Conservation (phyloP, 2,113 vertebrate genomes). For the Hippopotamus amphibius region DNA sequence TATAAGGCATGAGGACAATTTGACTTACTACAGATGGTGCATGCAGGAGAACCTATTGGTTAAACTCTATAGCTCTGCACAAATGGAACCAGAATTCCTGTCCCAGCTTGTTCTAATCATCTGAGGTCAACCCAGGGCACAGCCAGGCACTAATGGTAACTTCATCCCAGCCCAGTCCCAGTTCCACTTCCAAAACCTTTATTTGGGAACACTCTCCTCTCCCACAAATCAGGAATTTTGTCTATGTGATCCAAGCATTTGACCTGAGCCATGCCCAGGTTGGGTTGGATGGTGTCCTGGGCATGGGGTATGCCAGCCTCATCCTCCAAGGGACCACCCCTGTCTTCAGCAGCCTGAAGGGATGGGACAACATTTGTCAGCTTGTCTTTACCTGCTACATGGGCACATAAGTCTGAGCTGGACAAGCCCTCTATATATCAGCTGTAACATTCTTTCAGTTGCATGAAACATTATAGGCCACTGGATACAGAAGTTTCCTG, state of each 20-base stretch:
- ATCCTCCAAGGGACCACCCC: constrained; percentile 68
- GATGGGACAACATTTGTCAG: constrained; percentile 54
- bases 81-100: not conserved
- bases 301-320: constrained; percentile 81
- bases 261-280: constrained; percentile 73
- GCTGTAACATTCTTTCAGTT: not conserved
- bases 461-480: not conserved
- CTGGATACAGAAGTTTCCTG: not conserved
- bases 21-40: not conserved
- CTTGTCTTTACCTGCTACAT: not conserved
- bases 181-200: too few species aligned
- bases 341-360: constrained; percentile 87
- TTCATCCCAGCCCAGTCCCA: not conserved
- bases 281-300: constrained; percentile 83
- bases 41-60: not conserved
- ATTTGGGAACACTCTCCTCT: not conserved
- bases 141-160: not conserved
- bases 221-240: constrained; percentile 65
- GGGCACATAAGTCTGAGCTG: not conserved
- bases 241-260: constrained; percentile 69
- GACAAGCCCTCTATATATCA: not conserved
- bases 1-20: too few species aligned
- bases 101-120: not conserved
- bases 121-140: not conserved
- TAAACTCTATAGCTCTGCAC: not conserved